These are phyloP conservation scores for Macrosteles quadrilineatus DNA, from an alignment of 1,140 invertebrate genomes.

Conservation along the genomic window DNA sequence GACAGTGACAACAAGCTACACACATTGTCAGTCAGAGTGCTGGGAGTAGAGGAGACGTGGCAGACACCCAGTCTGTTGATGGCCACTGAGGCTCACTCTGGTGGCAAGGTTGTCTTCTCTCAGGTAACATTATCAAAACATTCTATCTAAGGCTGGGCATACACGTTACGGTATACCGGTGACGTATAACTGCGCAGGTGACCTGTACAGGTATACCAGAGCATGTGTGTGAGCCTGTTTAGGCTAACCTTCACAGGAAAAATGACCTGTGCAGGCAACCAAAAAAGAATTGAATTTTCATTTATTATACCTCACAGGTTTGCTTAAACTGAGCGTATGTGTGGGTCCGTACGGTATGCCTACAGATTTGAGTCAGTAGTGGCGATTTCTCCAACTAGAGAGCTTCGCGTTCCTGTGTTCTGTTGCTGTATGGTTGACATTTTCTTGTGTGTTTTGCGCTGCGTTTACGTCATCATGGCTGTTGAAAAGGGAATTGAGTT, in stretches of 20 bases:
- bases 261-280: background rate
- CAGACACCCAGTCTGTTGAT: conserved; percentile 78
- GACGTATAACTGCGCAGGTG: too few species aligned
- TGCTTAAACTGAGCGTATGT: background rate
- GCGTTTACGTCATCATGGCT: too few species aligned
- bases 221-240: too few species aligned
- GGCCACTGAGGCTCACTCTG: conserved; percentile 60
- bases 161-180: background rate
- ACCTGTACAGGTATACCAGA: background rate
- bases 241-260: background rate
- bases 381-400: background rate
- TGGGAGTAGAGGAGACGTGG: conserved; percentile 83
- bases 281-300: background rate
- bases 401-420: background rate
- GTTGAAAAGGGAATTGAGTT: background rate
- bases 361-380: background rate
- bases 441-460: background rate
- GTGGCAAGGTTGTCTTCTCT: conserved; percentile 77
- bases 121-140: conserved; percentile 69
- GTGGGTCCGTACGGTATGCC: background rate
- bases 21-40: conserved; percentile 68
- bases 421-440: background rate
- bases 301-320: background rate
- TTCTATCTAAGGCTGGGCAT: background rate
- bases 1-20: conserved; percentile 67